Conservation (phyloP, 2,797 vertebrate species). For the Pogonophryne albipinna region DNA sequence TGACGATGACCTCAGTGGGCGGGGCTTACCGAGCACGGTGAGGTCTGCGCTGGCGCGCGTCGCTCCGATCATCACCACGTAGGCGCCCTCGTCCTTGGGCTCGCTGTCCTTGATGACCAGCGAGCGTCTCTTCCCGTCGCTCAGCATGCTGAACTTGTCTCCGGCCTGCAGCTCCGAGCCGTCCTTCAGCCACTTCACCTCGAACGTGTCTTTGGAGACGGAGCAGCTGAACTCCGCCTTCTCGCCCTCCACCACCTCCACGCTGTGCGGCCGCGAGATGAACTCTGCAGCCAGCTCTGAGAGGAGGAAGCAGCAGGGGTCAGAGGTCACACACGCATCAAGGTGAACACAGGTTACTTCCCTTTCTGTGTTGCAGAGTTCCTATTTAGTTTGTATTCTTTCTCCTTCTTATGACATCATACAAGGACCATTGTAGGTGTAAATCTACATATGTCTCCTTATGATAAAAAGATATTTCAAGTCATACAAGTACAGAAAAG, state of each 20-base stretch:
- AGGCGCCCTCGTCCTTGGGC: constrained; percentile 89
- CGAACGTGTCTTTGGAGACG: constrained; percentile 93
- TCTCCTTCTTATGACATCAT: too few relatives aligned
- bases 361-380: too few relatives aligned
- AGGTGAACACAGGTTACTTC: too few relatives aligned
- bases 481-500: too few relatives aligned
- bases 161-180: constrained; percentile 86
- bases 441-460: too few relatives aligned
- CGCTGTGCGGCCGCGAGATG: constrained; percentile 90
- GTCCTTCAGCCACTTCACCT: constrained; percentile 91
- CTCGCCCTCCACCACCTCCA: constrained; percentile 93
- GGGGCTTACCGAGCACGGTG: constrained; percentile 88
- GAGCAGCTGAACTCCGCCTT: constrained; percentile 94
- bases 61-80: constrained; percentile 88
- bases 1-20: background rate
- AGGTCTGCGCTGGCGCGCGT: constrained; percentile 92
- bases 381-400: too few relatives aligned
- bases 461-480: too few relatives aligned
- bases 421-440: too few relatives aligned
- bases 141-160: constrained; percentile 91
- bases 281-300: constrained; percentile 98
- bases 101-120: constrained; percentile 89
- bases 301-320: constrained; percentile 31
- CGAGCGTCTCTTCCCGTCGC: constrained; percentile 91
- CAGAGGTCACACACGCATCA: too few relatives aligned